Base-by-base conservation (phyloP, 2,797 vertebrate species). In the Sphenodon punctatus region DNA sequence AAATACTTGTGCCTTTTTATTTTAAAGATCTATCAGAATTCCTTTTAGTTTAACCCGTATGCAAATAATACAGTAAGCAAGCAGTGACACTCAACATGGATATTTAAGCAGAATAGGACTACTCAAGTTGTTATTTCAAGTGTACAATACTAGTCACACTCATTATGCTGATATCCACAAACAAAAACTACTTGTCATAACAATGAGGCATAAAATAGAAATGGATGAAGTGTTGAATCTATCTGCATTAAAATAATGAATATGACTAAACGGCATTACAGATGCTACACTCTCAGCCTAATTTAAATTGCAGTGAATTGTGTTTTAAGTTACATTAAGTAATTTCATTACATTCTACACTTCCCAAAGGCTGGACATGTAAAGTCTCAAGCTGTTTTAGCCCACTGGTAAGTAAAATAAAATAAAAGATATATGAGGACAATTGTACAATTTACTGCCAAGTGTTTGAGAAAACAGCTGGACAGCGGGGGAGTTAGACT, bases 31-130 rank as follows among this genome's bases (percentile, higher is more conserved):
- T 6, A 66, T 25, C 42, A 66, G 79, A 74, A 66, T 80, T 12
- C 3, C 48, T 72, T 84, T 76, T 1, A 74, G 45, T 32, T 64
- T 65, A 45, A 25, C 14, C 30, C 2, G 48, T 13, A 63, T 41
- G 20, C 49, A 65, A 81, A 32, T 0, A 0, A n/a, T 2, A 3
- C 13, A 3, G 38, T 82, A 80, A 51, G 75, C 75, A 71, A 46
- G 27, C 67, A 68, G 53, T n/a, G 58, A 45, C 22, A 36, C 1
- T 41, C 17, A 45, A 20, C 1, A 1, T 10, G 34, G 78, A n/a
- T 64, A 43, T n/a, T n/a, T 22, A 60, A 75, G 60, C 14, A 71
- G 82, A 68, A 39, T 69, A 58, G 30, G 84, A 78, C 88, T 34
- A 75, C 2, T 1, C 41, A 60, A 36, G 36, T 8, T 36, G 34